Evolutionary conservation across 1,140 invertebrate genomes (phyloP), one percentile per base, ranked within the genome.

Genomic region (Hylyphantes graminicola): DNA sequence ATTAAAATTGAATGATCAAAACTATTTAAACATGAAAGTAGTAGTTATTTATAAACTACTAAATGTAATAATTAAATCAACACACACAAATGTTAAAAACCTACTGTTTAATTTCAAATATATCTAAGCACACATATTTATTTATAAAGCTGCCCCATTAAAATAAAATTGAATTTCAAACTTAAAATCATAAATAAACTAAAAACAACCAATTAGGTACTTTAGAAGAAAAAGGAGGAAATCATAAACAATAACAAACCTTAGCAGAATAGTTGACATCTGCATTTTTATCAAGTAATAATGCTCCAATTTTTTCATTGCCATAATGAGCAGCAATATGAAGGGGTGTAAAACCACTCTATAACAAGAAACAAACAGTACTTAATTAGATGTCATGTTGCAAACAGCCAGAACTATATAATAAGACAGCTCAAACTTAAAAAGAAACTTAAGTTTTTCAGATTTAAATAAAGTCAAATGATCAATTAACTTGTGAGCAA

Each of bases 201-300:
- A 10, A 70, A 10, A 11, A 70, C 11, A 21, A 11, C 7, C 19
- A 9, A 65, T 21, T 65, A 21, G 3, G 64, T 65, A n/a, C n/a
- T 21, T 21, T 17, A 65, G 2, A 65, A n/a, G 4, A 65, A 17
- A 11, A 65, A n/a, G n/a, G n/a, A n/a, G n/a, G n/a, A n/a, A 11
- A 21, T 21, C 7, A 65, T 65, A 11, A 11, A 65, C 15, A 63
- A n/a, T 67, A 57, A 48, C 59, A 51, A 51, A 86, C 85, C 65
- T 99, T 98, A 21, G 98, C 98, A 87, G 96, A 94, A 90, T 96
- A 99, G 91, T 99, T 99, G 63, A 99, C 97, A 90, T 99, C 97
- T 81, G 98, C 98, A 55, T 96, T 96, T 90, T 96, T 95, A 87
- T 97, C 95, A 83, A 99, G 94, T 50, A 99, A 92, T 72, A 99